Evolutionary conservation across 2,888 invertebrate species (phyloP).

Genomic region (Heliothis peltigera): DNA sequence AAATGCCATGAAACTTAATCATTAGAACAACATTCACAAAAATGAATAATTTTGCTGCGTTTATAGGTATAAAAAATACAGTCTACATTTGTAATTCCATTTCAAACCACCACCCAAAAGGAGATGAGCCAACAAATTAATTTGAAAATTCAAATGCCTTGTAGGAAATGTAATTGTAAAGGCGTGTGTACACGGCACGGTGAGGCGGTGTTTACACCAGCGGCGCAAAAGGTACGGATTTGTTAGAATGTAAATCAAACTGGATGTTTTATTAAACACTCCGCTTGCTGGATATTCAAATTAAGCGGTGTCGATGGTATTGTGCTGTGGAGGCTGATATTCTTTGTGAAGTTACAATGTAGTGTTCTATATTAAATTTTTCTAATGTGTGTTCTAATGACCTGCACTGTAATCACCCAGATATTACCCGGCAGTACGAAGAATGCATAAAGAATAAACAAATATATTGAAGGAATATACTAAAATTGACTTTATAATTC

Average conservation of each 20-base stretch:
- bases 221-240: conserved; percentile 87
- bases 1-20: too few species aligned
- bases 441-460: too few species aligned
- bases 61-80: not conserved
- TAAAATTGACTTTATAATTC: too few species aligned
- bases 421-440: too few species aligned
- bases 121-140: conserved; percentile 68
- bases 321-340: conserved; percentile 67
- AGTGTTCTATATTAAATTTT: too few species aligned
- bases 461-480: too few species aligned
- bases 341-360: too few species aligned
- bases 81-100: conserved; percentile 22
- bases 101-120: conserved; percentile 42
- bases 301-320: conserved; percentile 82
- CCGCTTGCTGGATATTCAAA: conserved; percentile 87
- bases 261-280: conserved; percentile 89
- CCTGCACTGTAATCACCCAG: too few species aligned
- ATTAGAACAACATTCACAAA: too few species aligned
- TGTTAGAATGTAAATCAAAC: conserved; percentile 88
- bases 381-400: too few species aligned
- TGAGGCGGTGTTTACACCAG: conserved; percentile 85
- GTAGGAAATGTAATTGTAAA: conserved; percentile 64
- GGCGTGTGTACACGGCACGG: conserved; percentile 70
- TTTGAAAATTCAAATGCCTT: conserved; percentile 74
- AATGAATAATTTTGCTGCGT: too few species aligned